Evolutionary conservation across 2,797 vertebrate genomes (phyloP).

Genomic region (Gallinago stenura): DNA sequence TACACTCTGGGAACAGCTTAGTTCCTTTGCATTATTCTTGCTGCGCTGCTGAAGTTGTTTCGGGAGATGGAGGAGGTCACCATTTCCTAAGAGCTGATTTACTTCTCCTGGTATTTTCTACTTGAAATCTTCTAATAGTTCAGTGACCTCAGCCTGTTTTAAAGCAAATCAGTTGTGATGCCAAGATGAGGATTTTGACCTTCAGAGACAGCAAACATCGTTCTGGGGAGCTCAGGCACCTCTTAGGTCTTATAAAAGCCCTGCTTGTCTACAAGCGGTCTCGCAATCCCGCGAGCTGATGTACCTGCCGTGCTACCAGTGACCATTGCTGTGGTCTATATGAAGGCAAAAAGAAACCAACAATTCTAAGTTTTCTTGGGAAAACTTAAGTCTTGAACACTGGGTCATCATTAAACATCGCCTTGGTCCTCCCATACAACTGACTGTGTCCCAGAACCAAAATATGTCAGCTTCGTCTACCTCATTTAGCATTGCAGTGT

Average conservation of each 20-base stretch:
- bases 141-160: background rate
- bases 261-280: background rate
- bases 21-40: background rate
- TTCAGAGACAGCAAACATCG: background rate
- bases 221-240: background rate
- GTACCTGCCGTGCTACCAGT: background rate
- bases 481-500: background rate
- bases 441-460: background rate
- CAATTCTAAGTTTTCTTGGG: background rate
- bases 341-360: background rate
- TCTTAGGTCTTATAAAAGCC: background rate
- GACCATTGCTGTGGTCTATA: rapidly evolving
- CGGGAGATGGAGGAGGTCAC: background rate
- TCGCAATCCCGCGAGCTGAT: rapidly evolving
- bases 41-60: background rate
- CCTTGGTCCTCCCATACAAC: background rate
- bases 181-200: background rate
- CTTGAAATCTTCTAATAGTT: background rate
- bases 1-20: background rate
- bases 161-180: background rate
- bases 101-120: background rate
- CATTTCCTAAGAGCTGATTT: background rate
- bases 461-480: rapidly evolving
- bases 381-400: rapidly evolving
- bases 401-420: background rate